Conservation (phyloP, 2,888 invertebrate species). For the Lamproptera curius region DNA sequence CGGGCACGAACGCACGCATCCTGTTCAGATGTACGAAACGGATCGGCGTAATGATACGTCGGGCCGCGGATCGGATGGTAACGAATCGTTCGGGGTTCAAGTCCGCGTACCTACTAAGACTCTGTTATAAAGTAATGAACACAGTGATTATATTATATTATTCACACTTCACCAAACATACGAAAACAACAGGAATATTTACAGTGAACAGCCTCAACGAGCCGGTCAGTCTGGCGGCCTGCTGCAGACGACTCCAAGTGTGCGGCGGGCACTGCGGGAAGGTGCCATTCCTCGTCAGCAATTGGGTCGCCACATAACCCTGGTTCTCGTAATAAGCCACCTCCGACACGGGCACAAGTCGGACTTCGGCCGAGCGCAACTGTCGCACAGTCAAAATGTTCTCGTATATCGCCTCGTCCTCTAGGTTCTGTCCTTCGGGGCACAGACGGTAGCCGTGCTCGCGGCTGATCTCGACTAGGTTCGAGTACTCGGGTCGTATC, state of each 20-base stretch:
- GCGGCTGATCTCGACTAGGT: slow-evolving; percentile 71
- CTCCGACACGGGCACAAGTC: slow-evolving; percentile 72
- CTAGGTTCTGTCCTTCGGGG: slow-evolving; percentile 73
- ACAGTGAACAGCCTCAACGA: slow-evolving; percentile 63
- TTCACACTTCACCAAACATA: too few relatives aligned
- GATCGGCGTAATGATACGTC: slow-evolving; percentile 39
- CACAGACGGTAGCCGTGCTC: slow-evolving; percentile 73
- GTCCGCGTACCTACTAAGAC: too few relatives aligned
- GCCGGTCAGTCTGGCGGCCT: slow-evolving; percentile 58
- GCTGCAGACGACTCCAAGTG: slow-evolving; percentile 69
- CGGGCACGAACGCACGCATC: slow-evolving; percentile 49
- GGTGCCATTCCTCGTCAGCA: slow-evolving; percentile 70
- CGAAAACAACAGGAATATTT: slow-evolving; percentile 40
- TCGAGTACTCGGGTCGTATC: slow-evolving; percentile 70
- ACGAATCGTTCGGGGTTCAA: too few relatives aligned
- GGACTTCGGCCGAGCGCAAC: slow-evolving; percentile 73
- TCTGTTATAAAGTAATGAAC: too few relatives aligned
- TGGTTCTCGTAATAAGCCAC: slow-evolving; percentile 72
- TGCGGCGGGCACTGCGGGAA: slow-evolving; percentile 74
- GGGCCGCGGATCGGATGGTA: too few relatives aligned
- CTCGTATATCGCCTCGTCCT: slow-evolving; percentile 74
- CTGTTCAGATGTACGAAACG: slow-evolving; percentile 45
- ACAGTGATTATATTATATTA: too few relatives aligned
- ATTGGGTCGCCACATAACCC: slow-evolving; percentile 72
- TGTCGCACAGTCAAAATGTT: slow-evolving; percentile 73